Conservation (phyloP, 1,140 invertebrate genomes). For the Hormaphis cornu region DNA sequence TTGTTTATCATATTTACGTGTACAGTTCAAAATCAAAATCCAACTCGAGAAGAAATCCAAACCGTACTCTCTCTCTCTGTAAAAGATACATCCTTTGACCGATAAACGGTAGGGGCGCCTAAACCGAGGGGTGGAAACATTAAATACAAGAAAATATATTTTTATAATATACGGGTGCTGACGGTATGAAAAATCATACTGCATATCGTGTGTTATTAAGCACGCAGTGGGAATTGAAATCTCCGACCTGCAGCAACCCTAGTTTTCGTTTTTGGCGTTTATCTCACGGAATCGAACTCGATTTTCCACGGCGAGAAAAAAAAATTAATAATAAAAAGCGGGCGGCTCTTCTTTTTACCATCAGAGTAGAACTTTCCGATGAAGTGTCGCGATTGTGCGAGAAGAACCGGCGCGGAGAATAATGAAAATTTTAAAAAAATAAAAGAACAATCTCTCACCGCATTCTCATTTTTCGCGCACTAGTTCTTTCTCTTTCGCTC, state of each 20-base stretch:
- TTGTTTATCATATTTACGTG: too few species aligned
- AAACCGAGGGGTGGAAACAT: too few species aligned
- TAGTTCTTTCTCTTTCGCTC: too few species aligned
- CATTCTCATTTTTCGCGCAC: too few species aligned
- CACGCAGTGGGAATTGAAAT: constrained; percentile 12
- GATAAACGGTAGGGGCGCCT: too few species aligned
- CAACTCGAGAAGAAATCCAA: too few species aligned
- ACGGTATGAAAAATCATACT: constrained; percentile 19
- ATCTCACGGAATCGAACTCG: constrained; percentile 27
- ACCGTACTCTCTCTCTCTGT: too few species aligned
- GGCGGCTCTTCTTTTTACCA: background rate
- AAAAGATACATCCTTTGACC: too few species aligned
- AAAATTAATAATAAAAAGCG: background rate
- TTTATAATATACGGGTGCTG: constrained; percentile 2
- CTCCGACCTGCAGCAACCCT: background rate
- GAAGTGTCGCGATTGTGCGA: constrained; percentile 8
- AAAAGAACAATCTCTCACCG: constrained; percentile 22
- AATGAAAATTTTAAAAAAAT: constrained; percentile 18
- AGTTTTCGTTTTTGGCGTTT: constrained; percentile 16
- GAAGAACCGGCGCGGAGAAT: background rate
- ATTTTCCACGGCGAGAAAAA: background rate
- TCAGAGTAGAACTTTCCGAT: background rate
- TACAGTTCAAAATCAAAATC: too few species aligned
- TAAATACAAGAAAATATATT: too few species aligned
- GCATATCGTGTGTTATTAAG: constrained; percentile 3